Base-by-base conservation (phyloP, 2,888 invertebrate species). In the Rapana venosa region DNA sequence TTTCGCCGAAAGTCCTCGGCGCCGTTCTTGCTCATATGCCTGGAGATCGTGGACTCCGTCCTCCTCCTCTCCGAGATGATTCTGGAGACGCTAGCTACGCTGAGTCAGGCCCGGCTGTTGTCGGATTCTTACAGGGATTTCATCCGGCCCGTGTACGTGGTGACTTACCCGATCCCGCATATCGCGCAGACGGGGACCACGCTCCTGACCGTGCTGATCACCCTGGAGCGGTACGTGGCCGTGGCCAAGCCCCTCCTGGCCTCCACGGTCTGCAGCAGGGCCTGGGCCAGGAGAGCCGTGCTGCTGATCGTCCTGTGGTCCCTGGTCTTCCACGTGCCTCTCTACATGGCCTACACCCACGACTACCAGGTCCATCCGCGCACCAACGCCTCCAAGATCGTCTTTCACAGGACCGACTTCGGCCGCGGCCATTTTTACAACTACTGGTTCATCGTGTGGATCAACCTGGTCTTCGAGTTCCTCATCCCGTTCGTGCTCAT, bases 221-320 rank as follows among this genome's bases (percentile, higher is more conserved):
- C 91, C 5, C 11, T 92, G 30, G 92, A 92, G 87, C 56, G 92
- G 13, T 92, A 90, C 87, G 66, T 91, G 20, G 92, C 90, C 17
- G 91, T 92, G 15, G 90, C 88, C 35, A 90, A 88, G 83, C 92
- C 92, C 6, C 88, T 92, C 22, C 84, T 86, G 22, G 92, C 92
- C 1, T 35, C 88, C 22, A 81, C 86, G n/a, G 70, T 91, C 26
- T 92, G 91, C 88, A 91, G 87, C 58, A 81, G 32, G 56, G 84
- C 88, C 17, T 87, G 86, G 83, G 90, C 90, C 22, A 70, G 90
- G 32, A 66, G 90, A 47, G 90, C 90, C n/a, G 89, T 89, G 30
- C 47, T 89, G 58, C 61, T 79, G 17, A 89, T 91, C n/a, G 30
- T n/a, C 22, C 4, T 77, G 32, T 89, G 89, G 89, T 90, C 90